Base-by-base conservation (phyloP, 2,797 vertebrate genomes). In the Pygocentrus nattereri region DNA sequence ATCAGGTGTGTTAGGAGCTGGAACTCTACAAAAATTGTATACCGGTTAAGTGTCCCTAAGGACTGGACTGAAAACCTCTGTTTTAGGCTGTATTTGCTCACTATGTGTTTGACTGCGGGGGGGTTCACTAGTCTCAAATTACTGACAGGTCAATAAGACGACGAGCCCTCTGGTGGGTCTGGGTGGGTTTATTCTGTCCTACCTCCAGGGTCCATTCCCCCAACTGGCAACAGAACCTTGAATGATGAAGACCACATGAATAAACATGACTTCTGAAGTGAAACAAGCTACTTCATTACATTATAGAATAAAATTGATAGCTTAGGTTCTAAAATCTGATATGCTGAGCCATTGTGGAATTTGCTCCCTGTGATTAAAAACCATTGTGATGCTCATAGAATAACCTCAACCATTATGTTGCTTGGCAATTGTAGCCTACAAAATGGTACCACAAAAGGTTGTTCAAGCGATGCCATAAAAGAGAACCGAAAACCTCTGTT, bases 101-200 rank as follows among this genome's bases (percentile, higher is more conserved):
- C n/a, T 65, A 52, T 76, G 58, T 67, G 74, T 69, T 61, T 31
- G 54, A 38, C 30, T 41, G 65, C 19, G 19, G 59, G 30, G 34
- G n/a, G 11, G 34, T n/a, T n/a, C n/a, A 13, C 31, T 69, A 50
- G 75, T 81, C 62, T 67, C 79, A 72, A 65, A 58, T 72, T 52
- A 52, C 65, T 64, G 73, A 62, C 68, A 76, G 59, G 23, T 58
- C 76, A 52, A 72, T 50, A 62, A 70, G 59, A 70, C 19, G 19
- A 41, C 75, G 19, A 72, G 75, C 65, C 41, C 72, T 80, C 70
- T 70, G 71, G 44, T 76, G 76, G 67, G 44, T 38, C 74, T 30
- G 50, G 75, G 80, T 10, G 4, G 58, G 50, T 82, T 85, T 59
- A 68, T 75, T 69, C 67, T 49, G 30, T 67, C 49, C 65, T 82